Percentiles rank a stretch among this genome's conserved stretches.
These are phyloP conservation scores for Glaucopsyche alexis DNA, from an alignment of 2,888 invertebrate genomes.

Conservation along the genomic window DNA sequence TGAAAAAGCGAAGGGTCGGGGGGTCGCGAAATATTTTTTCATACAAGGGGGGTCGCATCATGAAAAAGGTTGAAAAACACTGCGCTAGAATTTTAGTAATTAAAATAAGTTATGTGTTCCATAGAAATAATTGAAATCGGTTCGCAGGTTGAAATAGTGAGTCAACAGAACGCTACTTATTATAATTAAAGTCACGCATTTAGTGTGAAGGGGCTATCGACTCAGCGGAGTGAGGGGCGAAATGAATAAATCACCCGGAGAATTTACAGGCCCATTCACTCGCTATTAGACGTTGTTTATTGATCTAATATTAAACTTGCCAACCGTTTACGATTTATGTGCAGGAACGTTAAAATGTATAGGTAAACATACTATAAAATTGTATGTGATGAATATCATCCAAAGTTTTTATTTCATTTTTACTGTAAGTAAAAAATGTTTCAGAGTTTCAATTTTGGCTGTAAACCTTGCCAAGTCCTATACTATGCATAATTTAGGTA, in stretches of 20 bases:
- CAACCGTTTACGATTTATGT: slow-evolving; percentile 6
- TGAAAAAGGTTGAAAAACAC: no score
- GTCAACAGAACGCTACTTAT: slow-evolving; percentile 11
- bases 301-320: slow-evolving; percentile 37
- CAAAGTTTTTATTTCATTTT: neutral
- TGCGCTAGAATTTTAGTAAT: neutral
- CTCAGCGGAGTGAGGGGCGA: slow-evolving; percentile 45
- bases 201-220: slow-evolving; percentile 16
- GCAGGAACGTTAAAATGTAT: slow-evolving; percentile 33
- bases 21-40: no score
- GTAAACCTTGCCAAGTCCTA: neutral
- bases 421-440: neutral
- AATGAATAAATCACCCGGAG: slow-evolving; percentile 61
- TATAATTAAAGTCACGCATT: slow-evolving; percentile 21
- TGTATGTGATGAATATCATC: neutral
- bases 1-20: no score
- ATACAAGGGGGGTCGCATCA: no score
- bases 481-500: neutral
- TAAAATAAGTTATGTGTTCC: neutral
- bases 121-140: neutral
- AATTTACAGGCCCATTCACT: slow-evolving; percentile 61
- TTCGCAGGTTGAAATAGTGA: slow-evolving; percentile 1
- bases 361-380: neutral
- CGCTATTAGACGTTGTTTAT: slow-evolving; percentile 48
- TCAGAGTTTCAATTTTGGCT: neutral